These are phyloP conservation scores for Micrasema longulum DNA, from an alignment of 1,140 invertebrate species.

Conservation along the genomic window DNA sequence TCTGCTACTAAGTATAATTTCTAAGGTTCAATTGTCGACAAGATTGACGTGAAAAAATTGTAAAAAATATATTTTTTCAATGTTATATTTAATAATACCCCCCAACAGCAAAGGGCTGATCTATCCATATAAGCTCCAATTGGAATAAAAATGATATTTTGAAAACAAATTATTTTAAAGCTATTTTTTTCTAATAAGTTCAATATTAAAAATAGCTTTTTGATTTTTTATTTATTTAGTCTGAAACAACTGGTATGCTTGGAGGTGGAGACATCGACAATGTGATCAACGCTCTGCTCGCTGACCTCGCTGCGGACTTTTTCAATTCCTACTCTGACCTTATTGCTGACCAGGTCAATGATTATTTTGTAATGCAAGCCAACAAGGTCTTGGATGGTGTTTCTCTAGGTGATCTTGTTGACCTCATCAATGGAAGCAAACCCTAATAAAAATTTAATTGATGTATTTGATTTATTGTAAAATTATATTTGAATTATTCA, in stretches of 20 bases:
- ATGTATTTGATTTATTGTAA: no score
- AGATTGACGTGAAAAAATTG: no score
- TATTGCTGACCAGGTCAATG: constrained; percentile 20
- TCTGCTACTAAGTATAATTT: no score
- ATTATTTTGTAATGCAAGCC: neutral
- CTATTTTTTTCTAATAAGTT: no score
- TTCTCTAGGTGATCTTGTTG: constrained; percentile 36
- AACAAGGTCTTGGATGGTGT: constrained; percentile 41
- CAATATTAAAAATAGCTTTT: no score
- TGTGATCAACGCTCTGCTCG: constrained; percentile 60
- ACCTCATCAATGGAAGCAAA: constrained; percentile 19
- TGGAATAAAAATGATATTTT: neutral
- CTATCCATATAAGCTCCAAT: neutral
- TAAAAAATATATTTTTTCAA: no score
- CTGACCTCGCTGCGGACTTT: constrained; percentile 60
- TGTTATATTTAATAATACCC: no score
- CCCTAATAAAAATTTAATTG: no score
- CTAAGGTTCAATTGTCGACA: no score
- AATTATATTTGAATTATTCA: no score
- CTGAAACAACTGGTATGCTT: constrained; percentile 57
- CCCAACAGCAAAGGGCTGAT: no score
- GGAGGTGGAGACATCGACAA: constrained; percentile 62
- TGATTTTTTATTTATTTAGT: constrained; percentile 56
- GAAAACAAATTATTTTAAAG: no score
- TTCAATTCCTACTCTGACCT: constrained; percentile 53